Evolutionary conservation across 1,140 invertebrate species (phyloP).

Genomic region (Megalopta genalis): DNA sequence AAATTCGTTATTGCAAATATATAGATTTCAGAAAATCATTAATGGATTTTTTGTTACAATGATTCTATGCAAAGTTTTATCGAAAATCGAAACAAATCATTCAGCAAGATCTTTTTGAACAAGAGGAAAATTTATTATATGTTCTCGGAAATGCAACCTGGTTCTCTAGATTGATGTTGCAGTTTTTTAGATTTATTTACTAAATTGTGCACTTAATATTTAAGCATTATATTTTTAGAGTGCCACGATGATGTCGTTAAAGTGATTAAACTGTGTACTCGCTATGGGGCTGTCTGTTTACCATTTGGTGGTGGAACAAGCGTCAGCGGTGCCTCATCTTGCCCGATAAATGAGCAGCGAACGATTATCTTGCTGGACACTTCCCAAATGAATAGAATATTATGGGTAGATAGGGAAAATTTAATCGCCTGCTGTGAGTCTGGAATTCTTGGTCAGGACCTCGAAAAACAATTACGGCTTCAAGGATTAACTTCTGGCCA

Average conservation of each 20-base stretch:
- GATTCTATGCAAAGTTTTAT: too few species aligned
- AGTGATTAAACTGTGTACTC: conserved; percentile 89
- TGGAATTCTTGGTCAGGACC: conserved; percentile 97
- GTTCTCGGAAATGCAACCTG: too few species aligned
- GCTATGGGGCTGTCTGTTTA: conserved; percentile 91
- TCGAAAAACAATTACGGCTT: conserved; percentile 88
- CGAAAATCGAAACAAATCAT: too few species aligned
- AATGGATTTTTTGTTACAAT: too few species aligned
- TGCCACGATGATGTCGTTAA: conserved; percentile 90
- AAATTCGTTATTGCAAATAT: too few species aligned
- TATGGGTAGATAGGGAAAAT: conserved; percentile 97
- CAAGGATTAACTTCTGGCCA: conserved; percentile 92
- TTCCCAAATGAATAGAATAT: conserved; percentile 95
- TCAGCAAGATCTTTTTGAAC: too few species aligned
- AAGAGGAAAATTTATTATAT: too few species aligned
- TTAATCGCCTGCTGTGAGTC: conserved; percentile 91
- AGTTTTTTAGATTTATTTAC: too few species aligned
- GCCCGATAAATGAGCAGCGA: conserved; percentile 89
- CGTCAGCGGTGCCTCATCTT: conserved; percentile 94
- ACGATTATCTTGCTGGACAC: conserved; percentile 96
- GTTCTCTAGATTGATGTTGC: too few species aligned
- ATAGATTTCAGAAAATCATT: too few species aligned
- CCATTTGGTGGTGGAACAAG: conserved; percentile 98
- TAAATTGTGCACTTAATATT: background rate
- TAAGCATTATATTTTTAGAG: conserved; percentile 70